Conservation (phyloP, 2,888 invertebrate species). For the Sericinus montela region DNA sequence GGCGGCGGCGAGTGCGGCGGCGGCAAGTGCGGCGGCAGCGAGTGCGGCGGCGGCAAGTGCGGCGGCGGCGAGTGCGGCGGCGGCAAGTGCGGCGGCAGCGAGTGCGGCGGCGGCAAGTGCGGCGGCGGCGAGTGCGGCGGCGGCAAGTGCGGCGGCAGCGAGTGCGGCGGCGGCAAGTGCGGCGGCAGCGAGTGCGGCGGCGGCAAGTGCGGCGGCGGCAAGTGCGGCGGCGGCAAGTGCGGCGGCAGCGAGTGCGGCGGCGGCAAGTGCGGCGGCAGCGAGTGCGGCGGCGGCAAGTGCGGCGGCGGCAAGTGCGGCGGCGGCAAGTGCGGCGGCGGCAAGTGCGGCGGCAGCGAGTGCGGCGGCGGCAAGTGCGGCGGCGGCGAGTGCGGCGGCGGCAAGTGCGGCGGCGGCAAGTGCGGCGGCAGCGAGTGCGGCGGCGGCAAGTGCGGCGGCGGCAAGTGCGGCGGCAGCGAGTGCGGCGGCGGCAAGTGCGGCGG, state of each 20-base stretch:
- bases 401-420: slow-evolving; percentile 41
- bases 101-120: slow-evolving; percentile 41
- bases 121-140: slow-evolving; percentile 21
- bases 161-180: slow-evolving; percentile 44
- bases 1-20: slow-evolving; percentile 37
- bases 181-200: slow-evolving; percentile 31
- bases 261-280: slow-evolving; percentile 28
- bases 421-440: slow-evolving; percentile 18
- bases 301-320: slow-evolving; percentile 29
- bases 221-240: too few species aligned
- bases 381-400: slow-evolving; percentile 42
- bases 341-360: slow-evolving; percentile 35
- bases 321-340: slow-evolving; percentile 40
- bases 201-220: not conserved
- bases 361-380: not conserved
- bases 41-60: slow-evolving; percentile 21
- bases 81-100: slow-evolving; percentile 58
- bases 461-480: slow-evolving; percentile 34
- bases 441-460: slow-evolving; percentile 26
- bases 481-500: slow-evolving; percentile 31
- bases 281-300: not conserved
- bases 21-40: slow-evolving; percentile 37
- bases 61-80: not conserved
- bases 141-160: slow-evolving; percentile 25
- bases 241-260: slow-evolving; percentile 54